A percentile compares a stretch with the other conserved stretches of the same genome.
Conservation (phyloP, 2,888 invertebrate genomes). For the Diarsia dahlii region DNA sequence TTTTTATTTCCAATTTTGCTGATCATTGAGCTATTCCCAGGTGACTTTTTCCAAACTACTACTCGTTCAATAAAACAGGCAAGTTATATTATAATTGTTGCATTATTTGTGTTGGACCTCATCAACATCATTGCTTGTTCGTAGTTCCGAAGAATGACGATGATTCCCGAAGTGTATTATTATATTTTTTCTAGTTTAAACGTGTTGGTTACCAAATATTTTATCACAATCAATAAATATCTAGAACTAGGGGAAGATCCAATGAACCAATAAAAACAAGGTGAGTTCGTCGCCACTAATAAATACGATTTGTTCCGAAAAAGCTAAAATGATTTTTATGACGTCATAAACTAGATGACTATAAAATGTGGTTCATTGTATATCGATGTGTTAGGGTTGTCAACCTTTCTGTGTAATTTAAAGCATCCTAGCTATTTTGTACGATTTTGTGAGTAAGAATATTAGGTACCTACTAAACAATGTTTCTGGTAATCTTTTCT, state of each 20-base stretch:
- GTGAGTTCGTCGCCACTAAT: conserved; percentile 45
- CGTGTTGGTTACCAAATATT: background rate
- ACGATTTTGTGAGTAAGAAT: background rate
- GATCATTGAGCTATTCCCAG: conserved; percentile 16
- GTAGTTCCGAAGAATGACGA: background rate
- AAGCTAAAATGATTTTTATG: conserved; percentile 69
- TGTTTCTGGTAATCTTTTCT: background rate
- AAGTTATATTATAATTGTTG: too few relatives aligned
- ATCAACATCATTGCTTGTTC: background rate
- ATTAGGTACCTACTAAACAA: background rate
- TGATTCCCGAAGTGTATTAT: conserved; percentile 1
- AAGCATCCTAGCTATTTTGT: background rate
- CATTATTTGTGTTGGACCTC: too few relatives aligned
- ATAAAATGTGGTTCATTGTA: conserved; percentile 67
- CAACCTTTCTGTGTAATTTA: background rate
- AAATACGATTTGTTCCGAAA: conserved; percentile 59
- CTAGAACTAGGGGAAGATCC: conserved; percentile 23
- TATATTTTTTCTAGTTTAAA: background rate
- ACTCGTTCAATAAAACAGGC: background rate
- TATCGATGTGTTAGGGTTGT: conserved; percentile 48
- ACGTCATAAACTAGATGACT: conserved; percentile 65
- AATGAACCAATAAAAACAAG: conserved; percentile 55
- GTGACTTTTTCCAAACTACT: background rate
- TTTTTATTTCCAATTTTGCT: background rate
- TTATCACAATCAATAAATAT: conserved; percentile 30